phyloP scores from a whole-genome alignment of 2,797 vertebrate genomes.

The Masticophis lateralis region DNA sequence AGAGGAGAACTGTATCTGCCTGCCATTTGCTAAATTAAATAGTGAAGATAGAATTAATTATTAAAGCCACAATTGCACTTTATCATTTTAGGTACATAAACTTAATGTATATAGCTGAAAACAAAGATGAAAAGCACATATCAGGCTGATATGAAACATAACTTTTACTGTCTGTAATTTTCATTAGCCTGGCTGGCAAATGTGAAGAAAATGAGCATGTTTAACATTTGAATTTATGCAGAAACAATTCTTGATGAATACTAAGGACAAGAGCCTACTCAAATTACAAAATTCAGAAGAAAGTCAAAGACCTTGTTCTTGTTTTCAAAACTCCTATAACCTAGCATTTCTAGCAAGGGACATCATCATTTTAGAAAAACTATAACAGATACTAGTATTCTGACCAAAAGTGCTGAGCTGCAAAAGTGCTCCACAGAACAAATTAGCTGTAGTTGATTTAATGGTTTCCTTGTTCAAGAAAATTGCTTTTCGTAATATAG shows the following conservation, averaged over 20 bases:
- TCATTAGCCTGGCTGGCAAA: background rate
- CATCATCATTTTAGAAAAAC: background rate
- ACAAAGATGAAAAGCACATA: background rate
- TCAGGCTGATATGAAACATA: background rate
- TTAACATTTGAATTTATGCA: background rate
- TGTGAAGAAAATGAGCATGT: too few relatives aligned
- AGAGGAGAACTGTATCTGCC: constrained; percentile 33
- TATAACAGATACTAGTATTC: background rate
- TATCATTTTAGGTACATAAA: fast-evolving
- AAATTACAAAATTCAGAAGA: background rate
- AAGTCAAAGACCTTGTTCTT: background rate
- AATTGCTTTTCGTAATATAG: constrained; percentile 6
- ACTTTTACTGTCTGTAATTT: background rate
- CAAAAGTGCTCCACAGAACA: background rate
- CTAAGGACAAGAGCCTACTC: background rate
- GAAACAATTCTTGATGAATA: background rate
- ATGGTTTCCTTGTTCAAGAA: constrained; percentile 22
- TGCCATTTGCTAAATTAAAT: constrained; percentile 43
- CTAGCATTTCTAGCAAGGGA: background rate
- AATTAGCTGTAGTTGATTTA: constrained; percentile 27
- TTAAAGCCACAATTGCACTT: background rate
- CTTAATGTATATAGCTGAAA: too few relatives aligned
- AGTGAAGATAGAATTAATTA: constrained; percentile 20
- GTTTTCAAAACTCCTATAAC: background rate
- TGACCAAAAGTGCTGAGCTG: background rate